These are phyloP conservation scores for Heliothis virescens DNA, from an alignment of 1,140 invertebrate species.

Conservation along the genomic window DNA sequence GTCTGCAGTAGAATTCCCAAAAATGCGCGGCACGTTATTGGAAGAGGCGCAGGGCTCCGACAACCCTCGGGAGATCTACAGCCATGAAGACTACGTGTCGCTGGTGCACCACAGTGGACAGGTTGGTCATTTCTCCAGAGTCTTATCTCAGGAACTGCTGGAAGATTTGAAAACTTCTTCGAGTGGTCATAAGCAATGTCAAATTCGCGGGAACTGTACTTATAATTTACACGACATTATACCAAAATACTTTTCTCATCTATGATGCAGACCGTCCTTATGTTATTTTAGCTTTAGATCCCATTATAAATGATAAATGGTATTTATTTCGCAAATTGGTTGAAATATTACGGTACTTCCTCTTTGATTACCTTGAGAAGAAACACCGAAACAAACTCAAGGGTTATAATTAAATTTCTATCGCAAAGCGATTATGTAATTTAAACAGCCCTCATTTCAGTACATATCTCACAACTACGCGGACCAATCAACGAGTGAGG, in stretches of 20 bases:
- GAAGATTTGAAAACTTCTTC: not conserved
- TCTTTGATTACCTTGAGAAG: no score
- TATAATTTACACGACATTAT: no score
- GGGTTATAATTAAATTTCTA: not conserved
- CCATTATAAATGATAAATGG: no score
- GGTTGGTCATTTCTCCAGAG: constrained; percentile 70
- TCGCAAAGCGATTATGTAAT: not conserved
- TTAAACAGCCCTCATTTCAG: constrained; percentile 67
- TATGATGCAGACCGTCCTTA: no score
- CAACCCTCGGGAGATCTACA: constrained; percentile 92
- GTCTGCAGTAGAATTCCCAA: constrained; percentile 90
- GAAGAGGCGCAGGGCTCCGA: constrained; percentile 88
- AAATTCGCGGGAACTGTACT: no score
- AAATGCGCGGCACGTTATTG: constrained; percentile 87
- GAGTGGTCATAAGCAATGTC: no score
- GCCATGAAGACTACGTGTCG: constrained; percentile 94
- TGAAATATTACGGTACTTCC: no score
- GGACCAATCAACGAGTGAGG: constrained; percentile 94
- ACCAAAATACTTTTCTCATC: no score
- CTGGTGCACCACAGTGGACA: constrained; percentile 92
- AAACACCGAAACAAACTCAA: no score
- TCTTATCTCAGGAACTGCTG: no score
- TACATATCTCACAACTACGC: constrained; percentile 93
- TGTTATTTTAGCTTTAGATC: no score
- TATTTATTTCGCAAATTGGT: no score